Percentiles rank a stretch among this genome's conserved stretches.
These are phyloP conservation scores for Notamacropus eugenii DNA, from an alignment of 2,797 vertebrate species.

Conservation along the genomic window DNA sequence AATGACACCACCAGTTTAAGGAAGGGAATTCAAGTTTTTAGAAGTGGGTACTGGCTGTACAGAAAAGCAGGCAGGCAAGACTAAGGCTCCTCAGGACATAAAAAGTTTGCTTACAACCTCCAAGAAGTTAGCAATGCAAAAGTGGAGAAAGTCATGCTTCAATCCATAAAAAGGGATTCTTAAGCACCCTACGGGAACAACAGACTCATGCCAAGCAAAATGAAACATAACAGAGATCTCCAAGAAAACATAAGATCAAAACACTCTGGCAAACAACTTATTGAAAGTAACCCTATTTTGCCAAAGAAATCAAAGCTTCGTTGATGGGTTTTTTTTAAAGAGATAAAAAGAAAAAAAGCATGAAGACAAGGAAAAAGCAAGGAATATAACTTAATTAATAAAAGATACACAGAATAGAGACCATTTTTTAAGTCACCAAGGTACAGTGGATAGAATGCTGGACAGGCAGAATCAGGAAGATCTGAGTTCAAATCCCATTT, in stretches of 20 bases:
- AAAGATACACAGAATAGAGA: background rate
- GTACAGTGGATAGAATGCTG: background rate
- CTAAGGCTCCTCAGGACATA: background rate
- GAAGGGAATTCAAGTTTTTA: background rate
- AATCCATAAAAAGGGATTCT: background rate
- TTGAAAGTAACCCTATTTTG: background rate
- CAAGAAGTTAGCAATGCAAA: background rate
- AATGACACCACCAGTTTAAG: background rate
- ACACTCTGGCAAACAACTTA: background rate
- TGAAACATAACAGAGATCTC: background rate
- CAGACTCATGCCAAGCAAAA: background rate
- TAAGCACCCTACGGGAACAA: background rate
- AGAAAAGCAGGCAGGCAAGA: background rate
- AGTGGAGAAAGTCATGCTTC: background rate
- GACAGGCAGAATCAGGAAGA: background rate
- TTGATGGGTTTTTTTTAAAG: background rate
- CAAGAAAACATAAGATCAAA: background rate
- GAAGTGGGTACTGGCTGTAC: background rate
- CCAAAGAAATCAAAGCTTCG: background rate
- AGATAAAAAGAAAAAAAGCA: background rate
- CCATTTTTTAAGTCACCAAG: background rate
- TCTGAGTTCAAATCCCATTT: background rate
- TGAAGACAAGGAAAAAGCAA: background rate
- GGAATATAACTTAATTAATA: background rate
- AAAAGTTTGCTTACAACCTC: background rate